phyloP scores from a whole-genome alignment of 92 coral and sea anemone genomes.

The Paramuricea clavata region DNA sequence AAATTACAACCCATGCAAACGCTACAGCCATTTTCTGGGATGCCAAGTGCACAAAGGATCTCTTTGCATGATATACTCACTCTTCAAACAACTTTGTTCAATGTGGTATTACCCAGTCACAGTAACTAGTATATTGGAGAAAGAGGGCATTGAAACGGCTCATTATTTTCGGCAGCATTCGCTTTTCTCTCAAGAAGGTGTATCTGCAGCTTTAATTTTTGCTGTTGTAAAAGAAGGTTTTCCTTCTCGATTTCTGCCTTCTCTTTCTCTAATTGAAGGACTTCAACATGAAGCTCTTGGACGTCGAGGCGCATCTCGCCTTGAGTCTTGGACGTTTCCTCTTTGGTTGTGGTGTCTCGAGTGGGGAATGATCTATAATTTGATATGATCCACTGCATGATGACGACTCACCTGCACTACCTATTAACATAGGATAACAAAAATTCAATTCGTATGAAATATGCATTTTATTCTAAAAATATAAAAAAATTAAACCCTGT shows the following conservation, averaged over 20 bases:
- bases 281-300: not conserved
- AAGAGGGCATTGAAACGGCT: not conserved
- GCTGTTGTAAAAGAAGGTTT: not conserved
- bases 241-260: not conserved
- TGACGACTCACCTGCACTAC: too few species aligned
- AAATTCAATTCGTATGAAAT: not conserved
- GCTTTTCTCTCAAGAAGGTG: not conserved
- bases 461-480: not conserved
- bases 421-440: too few species aligned
- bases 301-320: conserved; percentile 2
- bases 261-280: not conserved
- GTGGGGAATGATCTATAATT: not conserved
- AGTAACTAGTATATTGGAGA: not conserved
- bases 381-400: too few species aligned
- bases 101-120: not conserved
- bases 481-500: not conserved
- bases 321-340: not conserved
- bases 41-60: not conserved
- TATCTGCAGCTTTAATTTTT: not conserved
- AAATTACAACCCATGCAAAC: too few species aligned
- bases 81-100: not conserved
- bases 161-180: not conserved
- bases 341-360: not conserved
- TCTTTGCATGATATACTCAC: not conserved
- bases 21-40: not conserved